Base-by-base conservation (phyloP, 2,113 vertebrate genomes). In the Carassius carassius region DNA sequence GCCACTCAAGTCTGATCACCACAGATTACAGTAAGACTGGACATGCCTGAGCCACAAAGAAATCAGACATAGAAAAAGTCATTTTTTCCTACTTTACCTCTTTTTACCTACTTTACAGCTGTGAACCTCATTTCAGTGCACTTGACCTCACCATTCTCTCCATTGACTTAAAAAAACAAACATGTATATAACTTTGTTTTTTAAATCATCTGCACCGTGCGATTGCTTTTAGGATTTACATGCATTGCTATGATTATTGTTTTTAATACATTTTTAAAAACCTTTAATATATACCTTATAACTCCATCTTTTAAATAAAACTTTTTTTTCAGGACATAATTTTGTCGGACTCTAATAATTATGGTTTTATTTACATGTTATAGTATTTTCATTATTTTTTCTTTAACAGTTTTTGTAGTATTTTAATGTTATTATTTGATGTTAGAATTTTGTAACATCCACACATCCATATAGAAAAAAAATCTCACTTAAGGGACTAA, bases 31-130 rank as follows among this genome's bases (percentile, higher is more conserved):
- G 91, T 92, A 94, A 93, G 92, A 94, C 92, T 91, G 88, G 92
- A 93, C 96, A 96, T 96, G 96, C 95, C 91, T 86, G 89, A 90
- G 91, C 94, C 92, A 95, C 92, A 92, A 88, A 95, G 90, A 93
- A 83, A 92, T 73, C 91, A 89, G 92, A 92, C 80, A 90, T 29
- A 29, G 84, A 93, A 91, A 88, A 90, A 89, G 19, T 69, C 82
- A 75, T 41, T 72, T 75, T 76, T 82, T 85, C 47, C 73, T 84
- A 85, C 88, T 90, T 85, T 12, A 76, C 1, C 90, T 49, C 86
- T n/a, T n/a, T n/a, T n/a, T n/a, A n/a, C n/a, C n/a, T n/a, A n/a
- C n/a, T n/a, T n/a, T 86, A 81, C 86, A 87, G 89, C 87, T 86
- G 90, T 90, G 87, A 92, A 91, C 90, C 89, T 86, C 85, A 89